Conservation (phyloP, 2,113 vertebrate genomes). For the Megaceryle torquata region DNA sequence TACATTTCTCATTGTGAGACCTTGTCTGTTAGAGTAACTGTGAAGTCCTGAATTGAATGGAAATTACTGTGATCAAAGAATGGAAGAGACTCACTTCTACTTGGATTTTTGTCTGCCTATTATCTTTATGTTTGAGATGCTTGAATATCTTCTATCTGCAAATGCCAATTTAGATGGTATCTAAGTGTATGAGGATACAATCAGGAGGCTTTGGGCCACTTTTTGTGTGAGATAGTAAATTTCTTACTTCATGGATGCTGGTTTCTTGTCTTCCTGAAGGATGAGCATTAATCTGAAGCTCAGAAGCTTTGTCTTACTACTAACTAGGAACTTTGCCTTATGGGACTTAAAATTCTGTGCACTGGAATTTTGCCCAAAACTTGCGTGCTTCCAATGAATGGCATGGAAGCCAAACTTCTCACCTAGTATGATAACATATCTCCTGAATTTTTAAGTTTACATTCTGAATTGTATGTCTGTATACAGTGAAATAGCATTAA, state of each 20-base stretch:
- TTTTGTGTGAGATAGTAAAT: background rate
- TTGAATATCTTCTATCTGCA: background rate
- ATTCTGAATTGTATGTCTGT: background rate
- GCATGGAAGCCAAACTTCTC: background rate
- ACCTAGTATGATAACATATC: background rate
- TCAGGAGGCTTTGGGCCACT: background rate
- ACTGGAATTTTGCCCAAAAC: background rate
- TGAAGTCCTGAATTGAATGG: background rate
- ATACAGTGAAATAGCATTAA: background rate
- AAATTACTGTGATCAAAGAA: background rate
- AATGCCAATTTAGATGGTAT: background rate
- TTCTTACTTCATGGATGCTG: background rate
- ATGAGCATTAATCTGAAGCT: background rate
- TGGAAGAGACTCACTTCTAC: background rate
- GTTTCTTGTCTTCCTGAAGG: background rate
- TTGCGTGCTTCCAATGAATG: background rate
- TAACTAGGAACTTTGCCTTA: background rate
- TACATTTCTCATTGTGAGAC: background rate
- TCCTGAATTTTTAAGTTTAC: background rate
- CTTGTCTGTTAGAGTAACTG: background rate
- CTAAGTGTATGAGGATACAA: background rate
- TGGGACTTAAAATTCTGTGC: background rate
- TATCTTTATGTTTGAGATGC: background rate
- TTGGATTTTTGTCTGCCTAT: background rate
- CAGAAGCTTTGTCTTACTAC: background rate